phyloP scores from a whole-genome alignment of 37 sponge, comb jelly and placozoan species.

The Theonella swinhoei region DNA sequence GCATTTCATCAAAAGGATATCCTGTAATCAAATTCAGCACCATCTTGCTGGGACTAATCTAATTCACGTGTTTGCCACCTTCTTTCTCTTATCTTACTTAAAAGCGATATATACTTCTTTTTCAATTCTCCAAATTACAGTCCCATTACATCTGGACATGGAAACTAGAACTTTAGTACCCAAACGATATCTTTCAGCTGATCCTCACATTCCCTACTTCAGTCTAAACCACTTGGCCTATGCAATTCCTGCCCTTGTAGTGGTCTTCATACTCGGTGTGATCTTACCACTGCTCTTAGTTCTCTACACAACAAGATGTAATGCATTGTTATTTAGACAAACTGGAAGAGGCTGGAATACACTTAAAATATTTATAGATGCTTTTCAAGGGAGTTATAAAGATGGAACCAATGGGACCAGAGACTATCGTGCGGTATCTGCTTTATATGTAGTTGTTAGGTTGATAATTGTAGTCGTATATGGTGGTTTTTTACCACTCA shows the following conservation, averaged over 20 bases:
- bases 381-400: slow-evolving; percentile 29
- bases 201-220: slow-evolving; percentile 2
- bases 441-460: not conserved
- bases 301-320: not conserved
- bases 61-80: not conserved
- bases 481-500: not conserved
- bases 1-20: not conserved
- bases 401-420: slow-evolving; percentile 12
- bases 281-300: slow-evolving; percentile 10
- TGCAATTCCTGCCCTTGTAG: not conserved
- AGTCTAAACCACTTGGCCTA: not conserved
- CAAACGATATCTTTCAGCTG: not conserved
- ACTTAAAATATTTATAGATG: slow-evolving; percentile 13
- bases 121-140: not conserved
- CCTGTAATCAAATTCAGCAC: not conserved
- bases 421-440: slow-evolving; percentile 1
- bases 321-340: not conserved
- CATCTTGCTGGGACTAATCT: not conserved
- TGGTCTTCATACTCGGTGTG: not conserved
- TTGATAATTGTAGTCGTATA: not conserved
- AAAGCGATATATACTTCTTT: not conserved
- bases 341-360: not conserved
- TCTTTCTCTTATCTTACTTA: not conserved
- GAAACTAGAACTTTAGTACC: too few relatives aligned
- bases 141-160: too few relatives aligned